Conservation (phyloP, 2,113 vertebrate genomes). For the Neolamprologus hecqui region DNA sequence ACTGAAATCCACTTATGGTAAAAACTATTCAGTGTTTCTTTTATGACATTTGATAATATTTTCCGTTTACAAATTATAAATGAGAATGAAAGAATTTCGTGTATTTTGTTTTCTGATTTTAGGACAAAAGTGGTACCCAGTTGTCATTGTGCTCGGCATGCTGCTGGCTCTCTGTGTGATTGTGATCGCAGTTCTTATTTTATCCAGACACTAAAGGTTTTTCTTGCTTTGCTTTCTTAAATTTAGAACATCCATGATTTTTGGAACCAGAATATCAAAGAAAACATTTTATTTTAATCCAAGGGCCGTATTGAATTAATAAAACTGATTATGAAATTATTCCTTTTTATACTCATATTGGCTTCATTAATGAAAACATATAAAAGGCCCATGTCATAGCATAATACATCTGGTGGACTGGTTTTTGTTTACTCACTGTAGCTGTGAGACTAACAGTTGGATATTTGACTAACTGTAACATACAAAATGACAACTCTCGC, state of each 20-base stretch:
- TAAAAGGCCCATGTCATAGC: background rate
- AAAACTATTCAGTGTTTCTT: background rate
- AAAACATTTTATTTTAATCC: background rate
- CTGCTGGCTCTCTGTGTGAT: background rate
- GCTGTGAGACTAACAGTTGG: fast-evolving
- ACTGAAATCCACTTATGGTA: fast-evolving
- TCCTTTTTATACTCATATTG: background rate
- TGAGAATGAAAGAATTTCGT: background rate
- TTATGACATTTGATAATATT: fast-evolving
- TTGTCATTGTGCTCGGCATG: fast-evolving
- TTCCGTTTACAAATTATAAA: fast-evolving
- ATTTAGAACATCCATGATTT: fast-evolving
- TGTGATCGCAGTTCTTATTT: background rate
- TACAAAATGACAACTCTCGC: fast-evolving
- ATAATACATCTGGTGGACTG: background rate
- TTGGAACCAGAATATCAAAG: background rate
- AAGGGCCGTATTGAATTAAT: fast-evolving
- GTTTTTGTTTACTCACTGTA: fast-evolving
- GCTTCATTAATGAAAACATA: background rate
- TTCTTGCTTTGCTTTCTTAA: background rate
- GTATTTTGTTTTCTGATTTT: background rate
- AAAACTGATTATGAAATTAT: background rate
- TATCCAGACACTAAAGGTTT: fast-evolving
- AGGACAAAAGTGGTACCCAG: background rate
- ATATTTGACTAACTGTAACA: background rate